Conservation (phyloP, 1,140 invertebrate genomes). For the Helicoverpa armigera region DNA sequence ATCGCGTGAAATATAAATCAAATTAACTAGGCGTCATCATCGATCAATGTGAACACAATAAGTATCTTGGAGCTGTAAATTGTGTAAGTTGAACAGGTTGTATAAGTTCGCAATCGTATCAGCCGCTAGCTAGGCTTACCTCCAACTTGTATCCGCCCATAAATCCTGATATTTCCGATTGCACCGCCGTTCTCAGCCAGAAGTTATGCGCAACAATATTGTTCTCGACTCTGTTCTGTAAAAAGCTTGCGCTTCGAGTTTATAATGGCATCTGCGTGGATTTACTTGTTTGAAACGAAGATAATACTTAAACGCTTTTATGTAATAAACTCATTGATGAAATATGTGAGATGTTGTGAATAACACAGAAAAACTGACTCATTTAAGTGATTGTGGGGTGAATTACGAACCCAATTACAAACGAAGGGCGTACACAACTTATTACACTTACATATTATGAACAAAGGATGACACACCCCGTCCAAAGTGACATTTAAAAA, state of each 20-base stretch:
- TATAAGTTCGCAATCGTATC: conserved; percentile 35
- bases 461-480: too few relatives aligned
- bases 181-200: conserved; percentile 2
- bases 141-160: conserved; percentile 45
- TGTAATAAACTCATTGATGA: too few relatives aligned
- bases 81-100: conserved; percentile 18
- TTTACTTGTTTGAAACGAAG: too few relatives aligned
- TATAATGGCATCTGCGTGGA: neutral
- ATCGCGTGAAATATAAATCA: neutral
- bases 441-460: too few relatives aligned
- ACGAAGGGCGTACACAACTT: too few relatives aligned
- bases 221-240: conserved; percentile 6
- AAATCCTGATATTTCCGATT: conserved; percentile 48
- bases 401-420: too few relatives aligned
- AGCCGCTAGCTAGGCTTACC: conserved; percentile 29
- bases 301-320: too few relatives aligned
- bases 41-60: conserved; percentile 35
- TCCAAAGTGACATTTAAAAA: too few relatives aligned
- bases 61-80: conserved; percentile 8
- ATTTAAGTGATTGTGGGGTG: too few relatives aligned
- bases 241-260: conserved; percentile 17
- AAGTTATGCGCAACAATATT: conserved; percentile 21
- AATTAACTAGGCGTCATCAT: neutral
- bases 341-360: too few relatives aligned
- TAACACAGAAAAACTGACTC: too few relatives aligned